Evolutionary conservation across 2,888 invertebrate species (phyloP), one percentile per base, ranked within the genome.

Genomic region (Sminthurides aquaticus): DNA sequence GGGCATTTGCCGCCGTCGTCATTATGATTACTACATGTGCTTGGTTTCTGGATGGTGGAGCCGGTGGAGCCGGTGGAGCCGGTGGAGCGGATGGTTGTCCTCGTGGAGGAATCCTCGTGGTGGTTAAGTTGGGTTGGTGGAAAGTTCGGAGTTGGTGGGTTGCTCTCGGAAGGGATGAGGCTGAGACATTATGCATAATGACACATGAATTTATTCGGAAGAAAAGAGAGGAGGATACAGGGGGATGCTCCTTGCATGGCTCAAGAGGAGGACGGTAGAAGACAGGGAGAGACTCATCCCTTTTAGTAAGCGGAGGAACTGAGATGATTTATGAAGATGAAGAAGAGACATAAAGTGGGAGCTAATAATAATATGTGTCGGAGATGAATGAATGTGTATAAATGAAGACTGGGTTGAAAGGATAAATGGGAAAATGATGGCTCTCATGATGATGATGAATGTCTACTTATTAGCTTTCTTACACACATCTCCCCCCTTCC

Each of bases 241-340:
- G 43, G 43, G 15, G 15, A 34, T 15, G 43, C n/a, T n/a, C n/a
- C n/a, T 34, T 11, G 43, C 43, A 34, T 34, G 15, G 43, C 15
- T n/a, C n/a, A n/a, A 15, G 43, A 5, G 43, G 5, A 15, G 43
- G 15, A 15, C 43, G 15, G 43, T 15, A 15, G 43, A 11, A 15
- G 43, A 5, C 8, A 5, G 5, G 5, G 43, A 11, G 5, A 34
- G 8, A 15, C 43, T 15, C 15, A 11, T 34, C 8, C 43, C 5
- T 34, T 11, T 34, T 34, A 15, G 5, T 34, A 34, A 15, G 43
- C 5, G 43, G 43, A 11, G 15, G 43, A 15, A 34, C 43, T 34
- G 43, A 34, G 55, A 62, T 54, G 62, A 62, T 62, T 62, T 55
- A 62, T 54, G 62, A 62, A 54, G 54, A 62, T 55, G 62, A 62